Conservation (phyloP, 2,797 vertebrate genomes). For the Podarcis lilfordi region DNA sequence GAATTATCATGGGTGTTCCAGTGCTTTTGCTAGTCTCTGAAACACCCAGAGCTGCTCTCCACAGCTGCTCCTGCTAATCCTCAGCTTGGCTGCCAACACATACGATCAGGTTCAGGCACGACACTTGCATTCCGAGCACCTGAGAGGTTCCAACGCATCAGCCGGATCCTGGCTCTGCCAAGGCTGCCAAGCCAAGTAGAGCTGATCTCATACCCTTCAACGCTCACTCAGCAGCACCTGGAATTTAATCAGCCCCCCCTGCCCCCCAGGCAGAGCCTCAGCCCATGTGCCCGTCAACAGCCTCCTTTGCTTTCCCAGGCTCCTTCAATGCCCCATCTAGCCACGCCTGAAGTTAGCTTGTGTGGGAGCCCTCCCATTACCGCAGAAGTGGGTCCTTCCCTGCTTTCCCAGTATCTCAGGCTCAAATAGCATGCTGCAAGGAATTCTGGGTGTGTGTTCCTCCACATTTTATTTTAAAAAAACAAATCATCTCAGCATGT, state of each 20-base stretch:
- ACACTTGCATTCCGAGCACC: slow-evolving; percentile 53
- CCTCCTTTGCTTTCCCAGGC: not conserved
- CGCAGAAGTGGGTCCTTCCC: not conserved
- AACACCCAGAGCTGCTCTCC: not conserved
- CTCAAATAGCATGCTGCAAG: not conserved
- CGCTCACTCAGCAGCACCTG: not conserved
- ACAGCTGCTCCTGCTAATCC: slow-evolving; percentile 10
- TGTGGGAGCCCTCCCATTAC: not conserved
- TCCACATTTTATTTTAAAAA: not conserved
- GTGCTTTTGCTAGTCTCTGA: not conserved
- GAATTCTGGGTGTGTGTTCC: not conserved
- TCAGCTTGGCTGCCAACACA: slow-evolving; percentile 20
- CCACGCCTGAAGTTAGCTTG: not conserved
- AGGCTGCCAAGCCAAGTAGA: slow-evolving; percentile 9
- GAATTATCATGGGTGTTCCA: too few species aligned
- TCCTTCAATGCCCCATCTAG: not conserved
- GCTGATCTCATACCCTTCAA: slow-evolving; percentile 43
- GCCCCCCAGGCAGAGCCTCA: not conserved
- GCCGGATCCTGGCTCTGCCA: slow-evolving; percentile 31
- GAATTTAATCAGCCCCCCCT: not conserved
- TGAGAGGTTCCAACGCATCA: slow-evolving; percentile 15
- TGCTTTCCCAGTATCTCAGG: not conserved
- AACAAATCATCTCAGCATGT: not conserved
- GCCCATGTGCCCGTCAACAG: not conserved
- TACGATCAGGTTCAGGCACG: slow-evolving; percentile 60